These are phyloP conservation scores for Pseudomyrmex cubaensis DNA, from an alignment of 1,140 invertebrate species.

Conservation along the genomic window DNA sequence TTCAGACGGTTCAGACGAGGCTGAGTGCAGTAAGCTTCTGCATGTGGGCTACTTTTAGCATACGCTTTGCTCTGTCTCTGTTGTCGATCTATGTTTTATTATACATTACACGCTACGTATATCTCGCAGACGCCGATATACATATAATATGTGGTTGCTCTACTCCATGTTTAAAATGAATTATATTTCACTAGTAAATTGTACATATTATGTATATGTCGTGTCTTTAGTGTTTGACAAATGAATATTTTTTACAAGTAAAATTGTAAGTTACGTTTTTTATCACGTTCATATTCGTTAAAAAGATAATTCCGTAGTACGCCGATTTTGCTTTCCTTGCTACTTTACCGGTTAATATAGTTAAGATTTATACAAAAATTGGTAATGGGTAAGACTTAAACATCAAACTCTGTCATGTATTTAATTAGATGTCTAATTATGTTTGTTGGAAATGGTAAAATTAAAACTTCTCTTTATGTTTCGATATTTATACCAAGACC, in stretches of 20 bases:
- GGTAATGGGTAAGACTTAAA: constrained; percentile 12
- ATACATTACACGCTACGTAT: background rate
- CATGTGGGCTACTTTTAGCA: constrained; percentile 55
- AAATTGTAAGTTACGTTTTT: constrained; percentile 2
- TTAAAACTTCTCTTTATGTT: too few relatives aligned
- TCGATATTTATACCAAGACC: too few relatives aligned
- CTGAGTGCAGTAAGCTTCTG: constrained; percentile 93
- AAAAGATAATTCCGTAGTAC: background rate
- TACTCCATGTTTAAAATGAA: background rate
- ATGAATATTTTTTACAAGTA: background rate
- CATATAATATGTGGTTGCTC: background rate
- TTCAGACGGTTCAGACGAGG: constrained; percentile 94
- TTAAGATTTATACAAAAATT: constrained; percentile 31
- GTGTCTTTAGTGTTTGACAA: background rate
- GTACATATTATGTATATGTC: constrained; percentile 9
- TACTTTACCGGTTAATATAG: constrained; percentile 1
- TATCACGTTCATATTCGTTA: constrained; percentile 16
- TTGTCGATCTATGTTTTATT: background rate
- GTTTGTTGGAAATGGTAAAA: constrained; percentile 12
- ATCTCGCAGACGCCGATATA: background rate
- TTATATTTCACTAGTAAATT: background rate
- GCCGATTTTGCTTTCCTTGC: constrained; percentile 36
- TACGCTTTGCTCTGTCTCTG: constrained; percentile 26
- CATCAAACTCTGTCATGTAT: background rate
- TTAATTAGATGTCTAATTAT: background rate